Evolutionary conservation across 1,140 invertebrate genomes (phyloP).

Genomic region (Contarinia nasturtii): DNA sequence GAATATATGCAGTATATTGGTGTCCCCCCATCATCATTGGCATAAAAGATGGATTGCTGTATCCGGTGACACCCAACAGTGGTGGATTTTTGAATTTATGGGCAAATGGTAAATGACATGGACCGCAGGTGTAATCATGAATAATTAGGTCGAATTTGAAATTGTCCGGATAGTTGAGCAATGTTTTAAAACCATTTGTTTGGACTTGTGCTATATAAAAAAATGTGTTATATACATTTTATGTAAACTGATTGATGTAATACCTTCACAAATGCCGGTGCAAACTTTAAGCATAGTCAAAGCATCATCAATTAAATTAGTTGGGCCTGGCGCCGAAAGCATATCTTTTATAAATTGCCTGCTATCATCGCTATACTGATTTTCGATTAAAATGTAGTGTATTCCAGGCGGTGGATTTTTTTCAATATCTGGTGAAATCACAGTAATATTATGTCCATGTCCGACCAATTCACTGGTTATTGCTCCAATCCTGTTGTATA

Average conservation of each 20-base stretch:
- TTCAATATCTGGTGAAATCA: constrained; percentile 22
- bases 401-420: background rate
- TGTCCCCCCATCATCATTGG: background rate
- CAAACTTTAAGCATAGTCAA: background rate
- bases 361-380: background rate
- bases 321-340: background rate
- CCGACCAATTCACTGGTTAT: constrained; percentile 30
- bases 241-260: too few species aligned
- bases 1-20: too few species aligned
- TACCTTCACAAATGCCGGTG: background rate
- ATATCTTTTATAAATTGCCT: background rate
- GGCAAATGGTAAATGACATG: background rate
- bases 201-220: background rate
- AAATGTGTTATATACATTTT: background rate
- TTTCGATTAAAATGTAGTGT: constrained; percentile 1
- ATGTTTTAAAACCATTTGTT: background rate
- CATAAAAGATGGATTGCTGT: background rate
- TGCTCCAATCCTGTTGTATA: constrained; percentile 3
- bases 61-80: background rate
- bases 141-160: constrained; percentile 2
- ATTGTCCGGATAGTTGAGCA: constrained; percentile 2
- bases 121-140: constrained; percentile 1
- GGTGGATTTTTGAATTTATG: constrained; percentile 3
- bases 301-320: background rate
- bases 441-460: constrained; percentile 33